These are phyloP conservation scores for Scrobipalpa costella DNA, from an alignment of 2,888 invertebrate genomes.

Conservation along the genomic window DNA sequence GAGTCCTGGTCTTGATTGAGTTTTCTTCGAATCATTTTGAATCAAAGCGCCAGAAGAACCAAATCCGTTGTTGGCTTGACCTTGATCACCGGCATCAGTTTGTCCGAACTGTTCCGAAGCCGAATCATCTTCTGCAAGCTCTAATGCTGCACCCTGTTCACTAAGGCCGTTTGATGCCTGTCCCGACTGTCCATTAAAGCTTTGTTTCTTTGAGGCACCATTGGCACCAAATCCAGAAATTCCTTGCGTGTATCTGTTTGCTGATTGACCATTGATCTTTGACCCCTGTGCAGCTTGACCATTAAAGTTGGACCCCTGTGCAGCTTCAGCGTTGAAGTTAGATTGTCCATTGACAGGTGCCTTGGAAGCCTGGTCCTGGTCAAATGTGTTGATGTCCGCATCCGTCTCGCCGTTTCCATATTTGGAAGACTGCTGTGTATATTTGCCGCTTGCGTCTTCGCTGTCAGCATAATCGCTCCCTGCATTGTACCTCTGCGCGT, in stretches of 20 bases:
- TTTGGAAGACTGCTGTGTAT: slow-evolving; percentile 56
- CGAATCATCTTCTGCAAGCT: not conserved
- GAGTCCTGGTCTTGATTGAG: slow-evolving; percentile 17
- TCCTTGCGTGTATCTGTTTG: slow-evolving; percentile 15
- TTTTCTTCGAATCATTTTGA: slow-evolving; percentile 9
- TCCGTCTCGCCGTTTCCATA: slow-evolving; percentile 52
- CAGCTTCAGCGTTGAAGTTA: not conserved
- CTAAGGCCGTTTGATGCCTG: not conserved
- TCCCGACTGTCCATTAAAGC: not conserved
- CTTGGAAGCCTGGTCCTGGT: slow-evolving; percentile 50
- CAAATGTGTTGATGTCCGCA: slow-evolving; percentile 49
- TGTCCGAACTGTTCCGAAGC: slow-evolving; percentile 15
- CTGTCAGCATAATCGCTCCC: slow-evolving; percentile 62
- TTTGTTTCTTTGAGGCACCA: slow-evolving; percentile 11
- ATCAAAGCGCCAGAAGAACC: slow-evolving; percentile 9
- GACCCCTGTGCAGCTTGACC: slow-evolving; percentile 21
- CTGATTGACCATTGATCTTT: slow-evolving; percentile 17
- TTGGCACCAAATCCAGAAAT: not conserved
- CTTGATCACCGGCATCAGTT: not conserved
- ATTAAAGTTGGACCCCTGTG: slow-evolving; percentile 14
- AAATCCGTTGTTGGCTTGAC: slow-evolving; percentile 5
- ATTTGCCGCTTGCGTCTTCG: slow-evolving; percentile 47
- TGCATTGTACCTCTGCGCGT: slow-evolving; percentile 69
- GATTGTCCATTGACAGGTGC: slow-evolving; percentile 35
- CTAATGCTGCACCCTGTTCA: slow-evolving; percentile 1